These are phyloP conservation scores for Ptychochromis oligacanthus DNA, from an alignment of 2,113 vertebrate species.

Conservation along the genomic window DNA sequence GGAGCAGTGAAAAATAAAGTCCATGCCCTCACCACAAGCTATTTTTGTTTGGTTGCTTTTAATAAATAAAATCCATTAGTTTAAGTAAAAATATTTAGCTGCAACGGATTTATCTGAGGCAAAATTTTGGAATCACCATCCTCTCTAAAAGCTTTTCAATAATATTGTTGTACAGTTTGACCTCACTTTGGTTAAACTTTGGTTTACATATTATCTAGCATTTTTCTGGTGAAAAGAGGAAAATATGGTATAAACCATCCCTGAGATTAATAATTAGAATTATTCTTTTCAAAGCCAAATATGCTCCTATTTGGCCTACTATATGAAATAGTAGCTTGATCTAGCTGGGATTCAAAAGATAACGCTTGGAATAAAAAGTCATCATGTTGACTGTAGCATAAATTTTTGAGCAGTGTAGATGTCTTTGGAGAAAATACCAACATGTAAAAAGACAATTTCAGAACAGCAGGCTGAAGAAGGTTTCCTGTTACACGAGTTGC, in stretches of 20 bases:
- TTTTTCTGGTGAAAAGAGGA: not conserved
- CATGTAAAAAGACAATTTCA: not conserved
- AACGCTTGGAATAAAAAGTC: not conserved
- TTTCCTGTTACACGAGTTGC: not conserved
- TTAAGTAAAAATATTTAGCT: conserved; percentile 32
- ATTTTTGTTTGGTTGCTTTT: not conserved
- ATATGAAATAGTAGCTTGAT: not conserved
- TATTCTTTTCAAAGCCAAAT: not conserved
- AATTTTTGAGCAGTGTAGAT: not conserved
- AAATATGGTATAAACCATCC: not conserved
- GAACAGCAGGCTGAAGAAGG: not conserved
- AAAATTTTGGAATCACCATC: conserved; percentile 2
- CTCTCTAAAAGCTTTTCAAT: conserved; percentile 44
- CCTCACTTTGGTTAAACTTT: not conserved
- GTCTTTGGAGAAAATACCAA: not conserved
- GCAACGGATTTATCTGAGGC: conserved; percentile 20
- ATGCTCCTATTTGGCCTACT: not conserved
- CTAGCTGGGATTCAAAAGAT: not conserved
- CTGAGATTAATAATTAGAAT: not conserved
- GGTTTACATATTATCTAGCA: not conserved
- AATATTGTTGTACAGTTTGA: conserved; percentile 6
- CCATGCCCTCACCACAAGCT: not conserved
- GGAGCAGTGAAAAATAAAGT: not conserved
- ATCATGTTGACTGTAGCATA: not conserved
- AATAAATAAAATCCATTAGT: conserved; percentile 40